Conservation (phyloP, 1,140 invertebrate genomes). For the Drosophila micromelanica region DNA sequence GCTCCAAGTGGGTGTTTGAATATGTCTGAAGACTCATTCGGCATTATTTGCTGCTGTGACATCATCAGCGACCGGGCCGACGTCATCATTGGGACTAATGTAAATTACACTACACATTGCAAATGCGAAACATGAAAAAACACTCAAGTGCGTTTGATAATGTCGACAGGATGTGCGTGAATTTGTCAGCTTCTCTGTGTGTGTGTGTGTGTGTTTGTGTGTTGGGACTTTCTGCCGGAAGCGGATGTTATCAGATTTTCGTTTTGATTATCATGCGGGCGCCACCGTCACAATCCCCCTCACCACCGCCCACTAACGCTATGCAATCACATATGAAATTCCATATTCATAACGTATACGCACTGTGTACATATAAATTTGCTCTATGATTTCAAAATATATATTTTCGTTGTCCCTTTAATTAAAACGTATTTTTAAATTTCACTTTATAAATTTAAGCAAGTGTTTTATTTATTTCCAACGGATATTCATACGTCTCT, state of each 20-base stretch:
- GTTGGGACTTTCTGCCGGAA: conserved; percentile 20
- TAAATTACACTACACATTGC: conserved; percentile 51
- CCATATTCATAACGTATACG: conserved; percentile 11
- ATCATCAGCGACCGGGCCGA: conserved; percentile 28
- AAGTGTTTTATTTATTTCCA: background rate
- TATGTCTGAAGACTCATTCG: conserved; percentile 21
- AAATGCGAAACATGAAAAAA: conserved; percentile 63
- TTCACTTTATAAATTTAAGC: background rate
- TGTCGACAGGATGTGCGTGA: conserved; percentile 52
- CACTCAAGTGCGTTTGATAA: conserved; percentile 59
- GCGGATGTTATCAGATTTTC: conserved; percentile 45
- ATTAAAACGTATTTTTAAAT: too few relatives aligned
- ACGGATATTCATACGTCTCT: background rate
- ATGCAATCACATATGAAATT: conserved; percentile 36
- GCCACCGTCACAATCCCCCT: background rate
- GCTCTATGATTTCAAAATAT: too few relatives aligned
- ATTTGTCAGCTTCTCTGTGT: conserved; percentile 24
- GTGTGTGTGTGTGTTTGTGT: background rate
- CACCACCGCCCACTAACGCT: conserved; percentile 8
- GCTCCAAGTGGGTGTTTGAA: background rate
- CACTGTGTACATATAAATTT: background rate
- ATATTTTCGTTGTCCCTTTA: too few relatives aligned
- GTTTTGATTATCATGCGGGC: conserved; percentile 28
- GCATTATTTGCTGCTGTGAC: conserved; percentile 44
- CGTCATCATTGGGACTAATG: conserved; percentile 31